phyloP scores from a whole-genome alignment of 1,140 invertebrate genomes.

The Rhyzopertha dominica region DNA sequence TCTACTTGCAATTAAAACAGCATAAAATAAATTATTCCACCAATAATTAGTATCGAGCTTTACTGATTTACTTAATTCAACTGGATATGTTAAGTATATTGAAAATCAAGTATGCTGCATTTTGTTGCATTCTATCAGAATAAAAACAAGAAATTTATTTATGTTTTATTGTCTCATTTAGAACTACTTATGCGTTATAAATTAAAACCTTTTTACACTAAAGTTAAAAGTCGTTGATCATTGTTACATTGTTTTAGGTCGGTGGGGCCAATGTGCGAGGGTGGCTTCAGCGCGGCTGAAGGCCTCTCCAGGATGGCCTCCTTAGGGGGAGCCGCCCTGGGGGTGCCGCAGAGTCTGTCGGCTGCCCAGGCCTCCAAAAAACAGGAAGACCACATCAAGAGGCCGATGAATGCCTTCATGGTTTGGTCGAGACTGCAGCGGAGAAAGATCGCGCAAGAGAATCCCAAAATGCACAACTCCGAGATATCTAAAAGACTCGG shows the following conservation, averaged over 20 bases:
- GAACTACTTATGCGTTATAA: no score
- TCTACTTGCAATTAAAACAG: no score
- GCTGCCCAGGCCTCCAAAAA: conserved; percentile 35
- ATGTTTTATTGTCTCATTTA: no score
- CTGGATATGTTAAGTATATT: no score
- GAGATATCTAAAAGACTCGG: conserved; percentile 94
- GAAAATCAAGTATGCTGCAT: no score
- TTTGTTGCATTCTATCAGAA: no score
- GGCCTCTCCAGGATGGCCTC: conserved; percentile 45
- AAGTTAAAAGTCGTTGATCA: no score
- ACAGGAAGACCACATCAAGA: conserved; percentile 73
- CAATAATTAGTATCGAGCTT: no score
- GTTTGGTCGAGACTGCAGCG: conserved; percentile 82
- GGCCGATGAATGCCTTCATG: conserved; percentile 88
- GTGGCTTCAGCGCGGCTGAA: conserved; percentile 43
- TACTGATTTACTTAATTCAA: no score
- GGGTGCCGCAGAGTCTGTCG: conserved; percentile 37
- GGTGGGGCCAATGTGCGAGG: conserved; percentile 42
- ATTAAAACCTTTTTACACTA: no score
- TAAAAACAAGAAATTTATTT: no score
- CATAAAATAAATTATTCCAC: no score
- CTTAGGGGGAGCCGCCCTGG: conserved; percentile 37
- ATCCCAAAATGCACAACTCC: conserved; percentile 98
- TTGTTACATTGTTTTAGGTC: conserved; percentile 36
- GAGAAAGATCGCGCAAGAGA: conserved; percentile 92